A percentile compares a stretch with the other conserved stretches of the same genome.
Conservation (phyloP, 2,113 vertebrate genomes). For the Chamaea fasciata region DNA sequence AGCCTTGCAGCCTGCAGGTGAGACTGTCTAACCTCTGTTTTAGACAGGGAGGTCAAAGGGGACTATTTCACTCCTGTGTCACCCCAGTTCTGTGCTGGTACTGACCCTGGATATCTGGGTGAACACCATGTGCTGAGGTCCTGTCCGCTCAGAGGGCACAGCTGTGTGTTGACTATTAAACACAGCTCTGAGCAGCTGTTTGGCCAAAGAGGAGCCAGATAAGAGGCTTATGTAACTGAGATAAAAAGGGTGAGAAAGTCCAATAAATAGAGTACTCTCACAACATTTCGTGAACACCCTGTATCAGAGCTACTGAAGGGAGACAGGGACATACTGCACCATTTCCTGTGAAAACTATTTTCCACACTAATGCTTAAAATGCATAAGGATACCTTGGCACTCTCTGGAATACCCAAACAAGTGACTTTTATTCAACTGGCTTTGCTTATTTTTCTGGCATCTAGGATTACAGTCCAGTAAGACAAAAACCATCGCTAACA, state of each 20-base stretch:
- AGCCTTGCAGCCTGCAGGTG: neutral
- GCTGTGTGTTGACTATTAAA: neutral
- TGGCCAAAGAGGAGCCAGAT: neutral
- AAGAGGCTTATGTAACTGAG: neutral
- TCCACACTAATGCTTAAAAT: neutral
- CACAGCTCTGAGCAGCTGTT: neutral
- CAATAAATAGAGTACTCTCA: neutral
- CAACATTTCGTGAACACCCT: neutral
- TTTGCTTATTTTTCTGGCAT: neutral
- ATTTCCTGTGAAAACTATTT: neutral
- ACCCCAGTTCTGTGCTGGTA: neutral
- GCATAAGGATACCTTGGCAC: neutral
- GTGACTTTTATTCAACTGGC: neutral
- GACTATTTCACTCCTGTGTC: neutral
- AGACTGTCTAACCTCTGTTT: neutral
- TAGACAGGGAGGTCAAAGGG: neutral
- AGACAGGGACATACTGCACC: neutral
- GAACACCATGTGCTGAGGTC: accelerated
- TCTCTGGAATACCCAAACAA: neutral
- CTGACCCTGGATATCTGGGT: neutral
- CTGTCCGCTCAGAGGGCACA: neutral
- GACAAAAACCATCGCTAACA: neutral
- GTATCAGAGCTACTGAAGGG: neutral
- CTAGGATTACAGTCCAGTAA: neutral
- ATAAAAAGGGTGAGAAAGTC: constrained; percentile 12